A percentile compares a stretch with the other conserved stretches of the same genome.
Evolutionary conservation across 2,113 vertebrate genomes (phyloP).

Genomic region (Hoplias malabaricus): DNA sequence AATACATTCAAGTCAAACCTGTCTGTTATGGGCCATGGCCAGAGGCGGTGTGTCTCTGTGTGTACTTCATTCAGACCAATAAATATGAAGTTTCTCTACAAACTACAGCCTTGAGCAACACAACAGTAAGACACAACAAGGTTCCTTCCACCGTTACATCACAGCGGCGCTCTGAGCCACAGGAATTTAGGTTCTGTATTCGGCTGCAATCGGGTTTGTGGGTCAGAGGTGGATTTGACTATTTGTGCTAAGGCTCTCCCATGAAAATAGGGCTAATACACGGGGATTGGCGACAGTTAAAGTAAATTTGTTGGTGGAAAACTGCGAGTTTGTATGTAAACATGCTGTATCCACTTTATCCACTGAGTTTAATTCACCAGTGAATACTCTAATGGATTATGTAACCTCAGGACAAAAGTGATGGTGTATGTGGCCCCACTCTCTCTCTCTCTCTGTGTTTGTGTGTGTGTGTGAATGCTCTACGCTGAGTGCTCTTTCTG

Average conservation of each 20-base stretch:
- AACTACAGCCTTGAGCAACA: not conserved
- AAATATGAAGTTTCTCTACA: not conserved
- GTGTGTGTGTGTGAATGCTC: not conserved
- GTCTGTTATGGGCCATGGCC: not conserved
- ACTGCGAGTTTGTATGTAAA: not conserved
- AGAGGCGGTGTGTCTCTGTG: not conserved
- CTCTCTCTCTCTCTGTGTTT: not conserved
- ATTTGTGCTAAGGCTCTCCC: not conserved
- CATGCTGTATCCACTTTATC: not conserved
- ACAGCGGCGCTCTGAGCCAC: too few relatives aligned
- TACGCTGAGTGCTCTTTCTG: conserved; percentile 7
- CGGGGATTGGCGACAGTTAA: not conserved
- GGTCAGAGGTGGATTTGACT: not conserved
- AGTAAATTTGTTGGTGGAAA: not conserved
- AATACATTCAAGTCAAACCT: conserved; percentile 19
- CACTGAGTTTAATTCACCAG: not conserved
- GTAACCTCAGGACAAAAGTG: not conserved
- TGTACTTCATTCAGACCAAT: not conserved
- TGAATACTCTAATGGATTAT: not conserved
- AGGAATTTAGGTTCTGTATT: not conserved
- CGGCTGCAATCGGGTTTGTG: not conserved
- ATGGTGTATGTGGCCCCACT: not conserved
- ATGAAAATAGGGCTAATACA: not conserved
- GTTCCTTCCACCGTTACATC: too few relatives aligned
- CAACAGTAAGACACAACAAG: not conserved